A percentile compares a stretch with the other conserved stretches of the same genome.
phyloP scores from a whole-genome alignment of 2,888 invertebrate genomes.

The Aradus depressus region DNA sequence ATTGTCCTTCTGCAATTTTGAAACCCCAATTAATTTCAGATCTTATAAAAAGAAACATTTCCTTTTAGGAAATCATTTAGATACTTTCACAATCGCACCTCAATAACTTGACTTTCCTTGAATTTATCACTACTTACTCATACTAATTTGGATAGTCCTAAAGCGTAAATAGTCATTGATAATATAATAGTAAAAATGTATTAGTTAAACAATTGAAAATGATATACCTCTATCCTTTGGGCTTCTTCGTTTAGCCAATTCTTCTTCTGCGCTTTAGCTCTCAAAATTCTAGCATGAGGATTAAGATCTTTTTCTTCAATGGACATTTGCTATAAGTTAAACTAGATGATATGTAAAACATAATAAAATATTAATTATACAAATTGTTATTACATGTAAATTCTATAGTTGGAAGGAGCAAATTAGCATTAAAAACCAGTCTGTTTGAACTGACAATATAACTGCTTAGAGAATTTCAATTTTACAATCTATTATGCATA shows the following conservation, averaged over 20 bases:
- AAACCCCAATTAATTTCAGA: too few species aligned
- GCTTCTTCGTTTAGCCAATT: slow-evolving; percentile 15
- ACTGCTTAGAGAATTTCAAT: too few species aligned
- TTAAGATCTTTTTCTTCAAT: background rate
- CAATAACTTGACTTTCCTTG: background rate
- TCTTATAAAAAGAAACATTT: too few species aligned
- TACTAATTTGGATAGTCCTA: too few species aligned
- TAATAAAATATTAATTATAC: background rate
- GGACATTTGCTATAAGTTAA: slow-evolving; percentile 4
- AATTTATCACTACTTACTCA: background rate
- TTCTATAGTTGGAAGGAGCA: too few species aligned
- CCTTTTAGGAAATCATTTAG: background rate
- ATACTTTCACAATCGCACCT: background rate
- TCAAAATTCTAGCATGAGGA: background rate
- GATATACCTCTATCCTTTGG: slow-evolving; percentile 11
- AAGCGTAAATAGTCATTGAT: background rate
- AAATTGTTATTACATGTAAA: too few species aligned
- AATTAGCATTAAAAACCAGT: too few species aligned
- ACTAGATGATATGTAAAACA: too few species aligned
- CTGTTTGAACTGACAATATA: too few species aligned
- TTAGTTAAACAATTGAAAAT: too few species aligned
- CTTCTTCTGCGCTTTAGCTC: slow-evolving; percentile 12
- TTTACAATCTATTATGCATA: too few species aligned
- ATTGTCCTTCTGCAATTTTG: slow-evolving; percentile 8
- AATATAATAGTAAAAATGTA: background rate